Evolutionary conservation across 2,888 invertebrate species (phyloP), one percentile per base, ranked within the genome.

Genomic region (Nyleta sp.): DNA sequence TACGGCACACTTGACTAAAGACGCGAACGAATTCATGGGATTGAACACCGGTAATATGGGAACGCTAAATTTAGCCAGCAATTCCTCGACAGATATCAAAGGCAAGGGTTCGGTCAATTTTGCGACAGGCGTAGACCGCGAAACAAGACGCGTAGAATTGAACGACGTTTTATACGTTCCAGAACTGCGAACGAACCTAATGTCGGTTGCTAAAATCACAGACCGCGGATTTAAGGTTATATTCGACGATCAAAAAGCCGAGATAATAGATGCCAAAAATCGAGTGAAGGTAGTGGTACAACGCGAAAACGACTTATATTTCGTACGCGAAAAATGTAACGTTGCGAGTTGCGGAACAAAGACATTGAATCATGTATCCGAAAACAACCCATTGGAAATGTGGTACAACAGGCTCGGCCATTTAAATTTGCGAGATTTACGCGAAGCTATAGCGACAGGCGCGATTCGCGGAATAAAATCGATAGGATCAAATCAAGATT

Each of bases 41-140:
- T 13, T 48, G 13, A 24, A 2, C 0, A n/a, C 2, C 4, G 20
- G 2, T 10, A 11, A 20, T 20, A 10, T 13, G 13, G 50, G 28
- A 13, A 52, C 15, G 18, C 8, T 52, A 10, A 52, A 33, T 8
- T 13, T 52, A 2, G 52, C 52, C 8, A 52, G 18, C 8, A 11
- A 31, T 11, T 6, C 33, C 0, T 33, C 33, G 17, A 33, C 52
- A 8, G 18, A 17, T 11, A 33, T 52, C n/a, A 17, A 15, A 18
- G 52, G 52, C 1, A 52, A 31, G 18, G 52, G 52, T 17, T 52
- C 52, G 18, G 52, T 52, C 3, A 33, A 15, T 8, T 52, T 52
- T 11, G 5, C 17, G 10, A 24, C 31, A 17, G 4, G 17, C 5
- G 5, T 11, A 10, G 7, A 18, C 13, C 10, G 31, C 3, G 8